Percentiles rank a stretch among this genome's conserved stretches.
Evolutionary conservation across 2,113 vertebrate genomes (phyloP).

Genomic region (Rafetus swinhoei): DNA sequence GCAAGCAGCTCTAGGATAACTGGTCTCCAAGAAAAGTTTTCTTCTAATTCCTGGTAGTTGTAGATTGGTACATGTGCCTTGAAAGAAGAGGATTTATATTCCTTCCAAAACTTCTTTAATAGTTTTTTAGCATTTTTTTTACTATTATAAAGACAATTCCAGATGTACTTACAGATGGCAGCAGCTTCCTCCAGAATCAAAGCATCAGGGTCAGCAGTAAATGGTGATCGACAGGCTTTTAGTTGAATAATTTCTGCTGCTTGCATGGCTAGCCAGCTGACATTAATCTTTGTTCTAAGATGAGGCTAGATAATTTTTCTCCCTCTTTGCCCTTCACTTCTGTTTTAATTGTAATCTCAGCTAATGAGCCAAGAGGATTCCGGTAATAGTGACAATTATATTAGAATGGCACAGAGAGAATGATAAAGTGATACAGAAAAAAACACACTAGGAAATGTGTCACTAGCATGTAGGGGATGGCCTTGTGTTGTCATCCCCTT

Average conservation of each 20-base stretch:
- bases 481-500: fast-evolving
- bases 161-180: background rate
- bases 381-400: fast-evolving
- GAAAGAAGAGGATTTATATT: background rate
- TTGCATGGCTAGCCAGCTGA: background rate
- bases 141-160: fast-evolving
- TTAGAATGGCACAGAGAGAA: background rate
- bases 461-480: fast-evolving
- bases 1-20: background rate
- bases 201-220: background rate
- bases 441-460: fast-evolving
- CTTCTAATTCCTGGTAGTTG: background rate
- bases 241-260: background rate
- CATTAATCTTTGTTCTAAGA: background rate
- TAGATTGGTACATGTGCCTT: background rate
- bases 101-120: background rate
- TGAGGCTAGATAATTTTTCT: background rate
- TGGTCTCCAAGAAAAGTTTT: background rate
- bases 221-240: background rate
- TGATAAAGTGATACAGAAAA: background rate
- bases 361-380: background rate
- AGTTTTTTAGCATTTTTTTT: background rate
- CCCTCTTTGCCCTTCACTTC: background rate
- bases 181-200: no score
- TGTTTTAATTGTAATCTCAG: background rate